Percentiles rank a stretch among this genome's conserved stretches.
Evolutionary conservation across 2,113 vertebrate species (phyloP).

Genomic region (Halichoeres trimaculatus): DNA sequence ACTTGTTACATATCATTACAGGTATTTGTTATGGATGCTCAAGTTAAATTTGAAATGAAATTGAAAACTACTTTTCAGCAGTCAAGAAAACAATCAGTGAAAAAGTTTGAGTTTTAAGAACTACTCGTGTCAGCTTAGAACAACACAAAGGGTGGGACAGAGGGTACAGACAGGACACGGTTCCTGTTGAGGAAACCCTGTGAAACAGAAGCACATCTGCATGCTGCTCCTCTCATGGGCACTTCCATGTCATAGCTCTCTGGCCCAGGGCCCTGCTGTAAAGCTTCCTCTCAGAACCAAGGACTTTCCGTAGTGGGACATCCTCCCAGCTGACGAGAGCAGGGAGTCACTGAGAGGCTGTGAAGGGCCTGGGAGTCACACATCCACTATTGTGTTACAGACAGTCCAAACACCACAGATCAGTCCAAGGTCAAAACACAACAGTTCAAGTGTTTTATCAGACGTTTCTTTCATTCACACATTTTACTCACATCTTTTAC

Average conservation of each 20-base stretch:
- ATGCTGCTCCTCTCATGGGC: conserved; percentile 62
- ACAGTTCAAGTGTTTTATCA: conserved; percentile 7
- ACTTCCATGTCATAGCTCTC: conserved; percentile 76
- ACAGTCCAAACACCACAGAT: conserved; percentile 33
- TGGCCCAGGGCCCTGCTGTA: conserved; percentile 50
- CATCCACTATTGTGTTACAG: conserved; percentile 32
- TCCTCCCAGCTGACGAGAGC: conserved; percentile 68
- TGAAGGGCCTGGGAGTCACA: conserved; percentile 32
- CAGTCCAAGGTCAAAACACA: conserved; percentile 34
- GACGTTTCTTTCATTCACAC: neutral
- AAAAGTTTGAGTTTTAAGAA: neutral
- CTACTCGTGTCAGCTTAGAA: conserved; percentile 2
- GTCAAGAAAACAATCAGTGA: neutral
- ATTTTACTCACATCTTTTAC: neutral
- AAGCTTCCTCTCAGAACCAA: conserved; percentile 80
- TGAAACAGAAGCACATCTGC: conserved; percentile 80
- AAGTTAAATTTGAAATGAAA: neutral
- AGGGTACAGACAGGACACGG: conserved; percentile 66
- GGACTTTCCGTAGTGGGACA: conserved; percentile 80
- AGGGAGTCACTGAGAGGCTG: conserved; percentile 46
- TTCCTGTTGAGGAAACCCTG: conserved; percentile 74
- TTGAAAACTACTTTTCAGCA: neutral
- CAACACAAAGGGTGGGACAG: conserved; percentile 36
- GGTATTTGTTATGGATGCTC: too few species aligned
- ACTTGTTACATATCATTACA: too few species aligned